Evolutionary conservation across 2,888 invertebrate genomes (phyloP).

Genomic region (Melanostoma scalare): DNA sequence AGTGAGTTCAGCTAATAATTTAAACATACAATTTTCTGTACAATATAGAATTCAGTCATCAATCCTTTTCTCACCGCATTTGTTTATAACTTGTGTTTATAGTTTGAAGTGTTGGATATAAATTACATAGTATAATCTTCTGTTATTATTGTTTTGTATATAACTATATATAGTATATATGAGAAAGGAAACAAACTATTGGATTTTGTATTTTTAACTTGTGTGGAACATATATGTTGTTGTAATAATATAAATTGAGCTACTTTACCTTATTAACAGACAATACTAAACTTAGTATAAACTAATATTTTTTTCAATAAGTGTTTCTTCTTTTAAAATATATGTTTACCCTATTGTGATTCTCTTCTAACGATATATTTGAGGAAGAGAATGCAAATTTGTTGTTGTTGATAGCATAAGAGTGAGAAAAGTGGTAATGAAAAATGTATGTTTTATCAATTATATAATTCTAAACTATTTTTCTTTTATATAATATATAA

Average conservation of each 20-base stretch:
- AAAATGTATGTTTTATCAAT: slow-evolving; percentile 11
- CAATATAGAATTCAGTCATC: slow-evolving; percentile 58
- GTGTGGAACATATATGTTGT: slow-evolving; percentile 34
- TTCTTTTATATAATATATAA: slow-evolving; percentile 2
- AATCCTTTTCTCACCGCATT: slow-evolving; percentile 31
- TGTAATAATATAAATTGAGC: slow-evolving; percentile 55
- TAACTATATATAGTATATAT: not conserved
- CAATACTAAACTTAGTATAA: slow-evolving; percentile 35
- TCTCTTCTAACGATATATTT: not conserved
- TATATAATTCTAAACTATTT: slow-evolving; percentile 15
- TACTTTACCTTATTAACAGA: slow-evolving; percentile 57
- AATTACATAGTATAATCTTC: not conserved
- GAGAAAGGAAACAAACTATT: slow-evolving; percentile 26
- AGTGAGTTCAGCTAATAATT: slow-evolving; percentile 47
- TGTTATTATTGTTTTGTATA: not conserved
- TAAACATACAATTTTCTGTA: slow-evolving; percentile 58
- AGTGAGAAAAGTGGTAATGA: not conserved
- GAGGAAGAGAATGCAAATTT: not conserved
- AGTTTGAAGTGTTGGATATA: slow-evolving; percentile 25
- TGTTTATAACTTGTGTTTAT: slow-evolving; percentile 34
- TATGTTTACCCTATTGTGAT: slow-evolving; percentile 4
- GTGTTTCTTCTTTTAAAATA: slow-evolving; percentile 15
- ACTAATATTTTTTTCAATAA: slow-evolving; percentile 6
- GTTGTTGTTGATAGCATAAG: not conserved
- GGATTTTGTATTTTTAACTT: slow-evolving; percentile 15